phyloP scores from a whole-genome alignment of 2,113 vertebrate species.

The Bos taurus region DNA sequence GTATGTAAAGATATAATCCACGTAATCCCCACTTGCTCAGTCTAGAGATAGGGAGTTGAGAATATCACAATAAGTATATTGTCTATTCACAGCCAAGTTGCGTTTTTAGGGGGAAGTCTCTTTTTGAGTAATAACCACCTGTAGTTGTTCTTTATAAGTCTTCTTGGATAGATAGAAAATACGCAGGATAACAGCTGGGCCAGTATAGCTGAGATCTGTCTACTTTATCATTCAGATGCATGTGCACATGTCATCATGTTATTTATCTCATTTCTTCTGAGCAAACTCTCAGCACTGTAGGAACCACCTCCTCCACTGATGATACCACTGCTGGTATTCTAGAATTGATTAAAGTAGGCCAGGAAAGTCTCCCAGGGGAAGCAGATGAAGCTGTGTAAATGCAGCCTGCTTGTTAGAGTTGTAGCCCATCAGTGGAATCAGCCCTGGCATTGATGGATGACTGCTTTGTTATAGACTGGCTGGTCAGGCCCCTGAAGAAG shows the following conservation, averaged over 20 bases:
- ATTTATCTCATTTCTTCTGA: not conserved
- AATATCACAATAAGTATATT: not conserved
- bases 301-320: not conserved
- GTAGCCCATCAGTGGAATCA: not conserved
- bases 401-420: not conserved
- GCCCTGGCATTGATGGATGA: not conserved
- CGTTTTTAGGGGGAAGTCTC: not conserved
- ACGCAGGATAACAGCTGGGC: not conserved
- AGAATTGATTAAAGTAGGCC: not conserved
- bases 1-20: fast-evolving
- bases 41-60: not conserved
- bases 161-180: not conserved
- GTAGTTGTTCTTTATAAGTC: not conserved
- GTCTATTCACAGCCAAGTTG: not conserved
- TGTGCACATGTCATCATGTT: not conserved
- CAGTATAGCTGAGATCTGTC: not conserved
- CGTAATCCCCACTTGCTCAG: not conserved
- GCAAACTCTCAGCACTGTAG: not conserved
- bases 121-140: not conserved
- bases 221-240: not conserved
- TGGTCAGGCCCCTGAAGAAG: not conserved
- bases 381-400: not conserved
- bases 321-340: not conserved
- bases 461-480: not conserved
- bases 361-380: not conserved